Percentiles rank a stretch among this genome's conserved stretches.
phyloP scores from a whole-genome alignment of 2,888 invertebrate species.

The Pristionchus fissidentatus region DNA sequence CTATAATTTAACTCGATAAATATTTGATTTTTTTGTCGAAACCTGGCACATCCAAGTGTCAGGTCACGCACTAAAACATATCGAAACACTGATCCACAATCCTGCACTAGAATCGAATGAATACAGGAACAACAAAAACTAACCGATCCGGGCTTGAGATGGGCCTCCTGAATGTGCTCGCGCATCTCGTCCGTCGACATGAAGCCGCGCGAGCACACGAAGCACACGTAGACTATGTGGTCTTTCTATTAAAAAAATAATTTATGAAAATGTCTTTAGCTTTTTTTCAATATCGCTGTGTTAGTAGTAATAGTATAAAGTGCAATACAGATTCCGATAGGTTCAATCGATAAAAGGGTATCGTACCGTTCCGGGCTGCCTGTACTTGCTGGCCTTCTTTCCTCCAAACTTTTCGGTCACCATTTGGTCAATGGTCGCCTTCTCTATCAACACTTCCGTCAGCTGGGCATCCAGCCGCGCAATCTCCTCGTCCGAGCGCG shows the following conservation, averaged over 20 bases:
- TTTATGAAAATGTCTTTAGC: too few species aligned
- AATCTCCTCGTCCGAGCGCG: not conserved
- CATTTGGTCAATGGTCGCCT: not conserved
- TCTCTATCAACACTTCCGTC: constrained; percentile 18
- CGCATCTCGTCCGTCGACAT: constrained; percentile 31
- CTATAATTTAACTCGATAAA: not conserved
- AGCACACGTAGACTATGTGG: constrained; percentile 41
- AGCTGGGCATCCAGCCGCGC: not conserved
- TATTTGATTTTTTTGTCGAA: not conserved
- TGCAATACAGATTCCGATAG: not conserved
- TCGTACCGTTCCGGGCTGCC: not conserved
- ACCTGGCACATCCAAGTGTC: not conserved
- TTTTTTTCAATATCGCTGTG: not conserved
- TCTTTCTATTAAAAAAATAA: constrained; percentile 34
- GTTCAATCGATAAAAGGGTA: not conserved
- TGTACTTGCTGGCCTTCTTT: not conserved
- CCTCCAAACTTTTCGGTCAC: not conserved
- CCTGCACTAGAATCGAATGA: not conserved
- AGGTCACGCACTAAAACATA: not conserved
- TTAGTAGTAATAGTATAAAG: not conserved
- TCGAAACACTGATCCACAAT: not conserved
- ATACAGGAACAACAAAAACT: not conserved
- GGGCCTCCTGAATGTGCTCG: constrained; percentile 34
- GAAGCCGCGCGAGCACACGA: constrained; percentile 45
- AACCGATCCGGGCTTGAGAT: constrained; percentile 32